These are phyloP conservation scores for silkworm (Bombyx mori) DNA, from an alignment of 1,140 invertebrate genomes.

Conservation along the genomic window ASM3026992v2 NC_085107.1:6004501-6005000, in stretches of 20 bases:
- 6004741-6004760: neutral
- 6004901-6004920: no score
- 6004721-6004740: constrained; percentile 34
- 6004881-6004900: no score
- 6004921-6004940: no score
- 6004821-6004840: no score
- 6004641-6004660: constrained; percentile 72
- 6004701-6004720: constrained; percentile 86
- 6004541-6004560: constrained; percentile 89
- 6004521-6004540: constrained; percentile 77
- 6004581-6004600: constrained; percentile 82
- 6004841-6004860: no score
- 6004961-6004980: no score
- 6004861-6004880: no score
- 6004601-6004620: constrained; percentile 81
- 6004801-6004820: no score
- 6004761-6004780: no score
- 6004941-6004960: no score
- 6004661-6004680: constrained; percentile 40
- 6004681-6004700: constrained; percentile 80
- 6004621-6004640: constrained; percentile 83
- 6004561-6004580: constrained; percentile 87
- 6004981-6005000: no score
- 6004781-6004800: no score
- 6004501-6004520: constrained; percentile 61